These are phyloP conservation scores for Hetaerina americana DNA, from an alignment of 1,140 invertebrate species.

Conservation along the genomic window DNA sequence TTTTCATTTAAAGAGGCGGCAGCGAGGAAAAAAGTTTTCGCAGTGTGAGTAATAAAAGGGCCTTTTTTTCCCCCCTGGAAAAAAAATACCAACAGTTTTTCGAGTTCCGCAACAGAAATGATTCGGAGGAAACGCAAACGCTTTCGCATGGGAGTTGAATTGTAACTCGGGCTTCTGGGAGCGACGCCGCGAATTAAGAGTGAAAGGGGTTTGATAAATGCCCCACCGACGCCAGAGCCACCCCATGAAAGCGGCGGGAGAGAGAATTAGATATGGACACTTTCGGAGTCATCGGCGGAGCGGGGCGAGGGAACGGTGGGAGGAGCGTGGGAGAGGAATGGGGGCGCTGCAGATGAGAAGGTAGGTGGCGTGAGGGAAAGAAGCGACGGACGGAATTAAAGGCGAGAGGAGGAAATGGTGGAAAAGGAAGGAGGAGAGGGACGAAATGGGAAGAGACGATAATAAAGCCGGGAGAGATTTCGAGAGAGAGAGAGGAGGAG, in stretches of 20 bases:
- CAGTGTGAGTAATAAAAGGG: no score
- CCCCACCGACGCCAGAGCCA: neutral
- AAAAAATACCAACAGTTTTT: neutral
- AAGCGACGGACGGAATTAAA: neutral
- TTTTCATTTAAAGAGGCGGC: neutral
- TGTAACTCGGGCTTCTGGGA: neutral
- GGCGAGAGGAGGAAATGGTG: neutral
- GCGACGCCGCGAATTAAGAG: neutral
- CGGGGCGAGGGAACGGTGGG: no score
- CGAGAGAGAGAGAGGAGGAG: neutral
- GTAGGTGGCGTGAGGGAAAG: neutral
- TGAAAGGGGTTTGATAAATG: neutral
- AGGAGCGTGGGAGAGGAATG: neutral
- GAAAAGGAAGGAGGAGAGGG: neutral
- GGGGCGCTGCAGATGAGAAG: neutral
- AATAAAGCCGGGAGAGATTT: neutral
- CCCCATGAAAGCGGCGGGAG: neutral
- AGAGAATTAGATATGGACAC: neutral
- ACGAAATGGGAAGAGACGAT: neutral
- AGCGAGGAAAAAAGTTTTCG: no score
- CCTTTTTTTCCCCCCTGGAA: no score
- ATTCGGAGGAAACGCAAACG: neutral
- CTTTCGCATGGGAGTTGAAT: neutral
- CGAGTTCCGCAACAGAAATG: neutral
- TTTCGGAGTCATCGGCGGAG: neutral